Base-by-base conservation (phyloP, 2,797 vertebrate genomes). In the Myotis myotis region DNA sequence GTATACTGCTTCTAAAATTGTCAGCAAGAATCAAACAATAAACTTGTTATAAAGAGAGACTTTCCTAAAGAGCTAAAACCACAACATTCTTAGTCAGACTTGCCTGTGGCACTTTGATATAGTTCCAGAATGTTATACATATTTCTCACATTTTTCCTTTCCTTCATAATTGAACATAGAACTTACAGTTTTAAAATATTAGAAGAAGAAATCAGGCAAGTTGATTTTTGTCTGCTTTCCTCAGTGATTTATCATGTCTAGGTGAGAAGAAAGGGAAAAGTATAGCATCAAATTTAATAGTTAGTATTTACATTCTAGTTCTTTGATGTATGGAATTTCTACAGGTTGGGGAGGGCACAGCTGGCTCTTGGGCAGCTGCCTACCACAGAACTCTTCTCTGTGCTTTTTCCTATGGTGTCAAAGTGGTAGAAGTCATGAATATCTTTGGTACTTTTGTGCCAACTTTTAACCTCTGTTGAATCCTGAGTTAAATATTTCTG, bases 401-500 rank as follows among this genome's bases (percentile, higher is more conserved):
- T 15, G 47, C 30, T 83, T 84, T 49, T 71, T 53, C 25, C 11
- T 28, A 2, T 33, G 53, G 30, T 36, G 3, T 57, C 53, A 30
- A 1, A 53, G 33, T 55, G 30, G 10, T 28, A 33, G 28, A 36
- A 66, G 28, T 64, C 19, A 1, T 36, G 23, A 25, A 7, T 72
- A 15, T 60, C 47, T 85, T 64, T 70, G 62, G 19, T 68, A 66
- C 38, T 82, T 82, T 30, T 36, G 16, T 62, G 25, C 66, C 19
- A 83, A 4, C 36, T 89, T 82, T 47, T 62, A 94, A 76, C 51
- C 75, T 81, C 68, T 78, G 13, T 71, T 92, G 22, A 78, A n/a
- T 76, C 70, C 38, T 76, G 47, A 76, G 51, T 49, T 87, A 66
- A 80, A 25, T 95, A 87, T 85, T 91, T 88, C 60, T 85, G 11